Percentiles rank a stretch among this genome's conserved stretches.
phyloP scores from a whole-genome alignment of 2,888 invertebrate genomes.

The Malthinus seriepunctatus region DNA sequence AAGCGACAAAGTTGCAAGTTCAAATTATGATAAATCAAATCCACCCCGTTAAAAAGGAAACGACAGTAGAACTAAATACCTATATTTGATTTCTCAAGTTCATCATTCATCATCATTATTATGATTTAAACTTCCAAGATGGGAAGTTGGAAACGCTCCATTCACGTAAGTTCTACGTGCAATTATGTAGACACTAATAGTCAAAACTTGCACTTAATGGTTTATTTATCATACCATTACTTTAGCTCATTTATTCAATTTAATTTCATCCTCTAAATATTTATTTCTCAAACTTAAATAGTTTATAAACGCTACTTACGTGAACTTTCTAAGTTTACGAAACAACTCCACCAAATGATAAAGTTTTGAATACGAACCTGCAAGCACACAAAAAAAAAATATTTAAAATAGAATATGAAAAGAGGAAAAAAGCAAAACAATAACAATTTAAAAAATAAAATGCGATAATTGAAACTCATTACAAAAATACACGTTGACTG shows the following conservation, averaged over 20 bases:
- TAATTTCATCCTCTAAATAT: conserved; percentile 21
- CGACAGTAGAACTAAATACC: conserved; percentile 21
- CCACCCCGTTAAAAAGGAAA: conserved; percentile 6
- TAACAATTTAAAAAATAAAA: neutral
- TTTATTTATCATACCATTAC: conserved; percentile 45
- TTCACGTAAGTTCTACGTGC: conserved; percentile 41
- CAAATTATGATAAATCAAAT: conserved; percentile 23
- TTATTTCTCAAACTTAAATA: conserved; percentile 20
- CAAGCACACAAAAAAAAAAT: conserved; percentile 12
- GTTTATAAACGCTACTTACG: conserved; percentile 19
- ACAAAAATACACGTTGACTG: conserved; percentile 7
- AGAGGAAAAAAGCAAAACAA: neutral
- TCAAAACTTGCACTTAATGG: conserved; percentile 45
- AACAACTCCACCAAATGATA: conserved; percentile 4
- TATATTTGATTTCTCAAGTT: conserved; percentile 31
- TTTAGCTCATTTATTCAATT: conserved; percentile 26
- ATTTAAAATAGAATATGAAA: too few relatives aligned
- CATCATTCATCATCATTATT: conserved; percentile 48
- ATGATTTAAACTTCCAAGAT: conserved; percentile 42
- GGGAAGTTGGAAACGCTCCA: conserved; percentile 41
- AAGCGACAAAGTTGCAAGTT: conserved; percentile 7
- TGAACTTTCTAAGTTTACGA: conserved; percentile 7
- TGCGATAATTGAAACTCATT: conserved; percentile 7
- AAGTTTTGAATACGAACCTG: conserved; percentile 20
- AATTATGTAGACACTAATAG: conserved; percentile 48